Evolutionary conservation across 2,888 invertebrate genomes (phyloP), one percentile per base, ranked within the genome.

Genomic region (Villa cingulata): DNA sequence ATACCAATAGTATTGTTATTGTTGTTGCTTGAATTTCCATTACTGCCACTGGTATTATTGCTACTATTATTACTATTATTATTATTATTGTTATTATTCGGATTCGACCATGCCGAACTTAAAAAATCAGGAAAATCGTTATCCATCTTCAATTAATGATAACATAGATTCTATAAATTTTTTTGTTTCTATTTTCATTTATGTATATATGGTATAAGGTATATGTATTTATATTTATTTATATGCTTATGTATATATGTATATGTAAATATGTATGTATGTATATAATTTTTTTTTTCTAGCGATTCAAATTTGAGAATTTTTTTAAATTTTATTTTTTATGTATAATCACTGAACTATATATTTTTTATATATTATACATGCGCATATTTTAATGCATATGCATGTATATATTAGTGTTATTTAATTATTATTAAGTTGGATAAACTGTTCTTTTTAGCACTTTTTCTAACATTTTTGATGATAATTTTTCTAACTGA

Each of bases 41-140:
- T 55, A 47, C 44, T 50, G 23, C 34, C 48, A 44, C 45, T 49
- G 37, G 48, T 55, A 48, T 45, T 50, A 32, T 16, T 37, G 32
- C 38, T 42, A 19, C 41, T 45, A 17, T 44, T 37, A 34, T 45
- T 48, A 14, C 15, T 40, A 18, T 41, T 45, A 34, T 16, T 41
- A 10, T n/a, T 19, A 38, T 49, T 55, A 48, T 43, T 50, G 27
- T 37, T 49, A 45, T 43, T 49, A 23, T 49, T 40, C 18, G 43
- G 38, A 32, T 48, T 51, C 37, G 53, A 52, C 58, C 58, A 58
- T 51, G 54, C 56, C 53, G 56, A 57, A 56, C 54, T 58, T 39
- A 58, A 55, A 53, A 57, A 58, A 47, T 58, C 58, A 29, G 58
- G 53, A 53, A 58, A 58, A 53, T 58, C 58, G 55, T 57, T 58